Base-by-base conservation (phyloP, 2,797 vertebrate species). In the Perdix hodgsoniae region DNA sequence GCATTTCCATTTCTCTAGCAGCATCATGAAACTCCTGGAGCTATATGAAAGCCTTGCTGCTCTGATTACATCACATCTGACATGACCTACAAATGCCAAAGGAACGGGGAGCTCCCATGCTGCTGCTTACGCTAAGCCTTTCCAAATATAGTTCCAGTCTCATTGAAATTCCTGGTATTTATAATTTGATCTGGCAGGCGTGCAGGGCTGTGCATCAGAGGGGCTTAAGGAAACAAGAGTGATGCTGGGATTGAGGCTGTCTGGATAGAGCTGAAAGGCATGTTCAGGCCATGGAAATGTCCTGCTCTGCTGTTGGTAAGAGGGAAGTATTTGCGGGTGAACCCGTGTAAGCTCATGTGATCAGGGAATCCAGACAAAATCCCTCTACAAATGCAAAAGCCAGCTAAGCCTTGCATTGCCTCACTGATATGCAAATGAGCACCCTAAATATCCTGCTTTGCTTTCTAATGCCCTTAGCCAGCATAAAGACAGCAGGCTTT, bases 61-160 rank as follows among this genome's bases (percentile, higher is more conserved):
- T 96, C 90, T 90, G 83, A 90, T 96, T 95, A 95, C 91, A 95
- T 96, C 96, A 96, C 95, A 93, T 94, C 94, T 94, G 94, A 91
- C 95, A 94, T 96, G 96, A 97, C 96, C 96, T 96, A 96, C 96
- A 97, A 94, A 95, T 75, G 92, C 95, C 95, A 94, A 93, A 95
- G 95, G 90, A 93, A 70, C 77, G 21, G 93, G 97, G 95, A 97
- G 94, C 96, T 93, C 96, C 96, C 91, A 93, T 91, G 93, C 84
- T 89, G 92, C 95, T 85, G 92, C 96, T 95, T 95, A 95, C 86
- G 33, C 91, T 97, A 94, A 97, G 95, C 96, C 91, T 76, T 93
- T 96, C 96, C 96, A 97, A 97, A 97, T 97, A 96, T 97, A 97
- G 97, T 95, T 82, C 90, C 93, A 90, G 94, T 85, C 91, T 95